Evolutionary conservation across 2,888 invertebrate species (phyloP), one percentile per base, ranked within the genome.

Genomic region (Apoda limacodes): DNA sequence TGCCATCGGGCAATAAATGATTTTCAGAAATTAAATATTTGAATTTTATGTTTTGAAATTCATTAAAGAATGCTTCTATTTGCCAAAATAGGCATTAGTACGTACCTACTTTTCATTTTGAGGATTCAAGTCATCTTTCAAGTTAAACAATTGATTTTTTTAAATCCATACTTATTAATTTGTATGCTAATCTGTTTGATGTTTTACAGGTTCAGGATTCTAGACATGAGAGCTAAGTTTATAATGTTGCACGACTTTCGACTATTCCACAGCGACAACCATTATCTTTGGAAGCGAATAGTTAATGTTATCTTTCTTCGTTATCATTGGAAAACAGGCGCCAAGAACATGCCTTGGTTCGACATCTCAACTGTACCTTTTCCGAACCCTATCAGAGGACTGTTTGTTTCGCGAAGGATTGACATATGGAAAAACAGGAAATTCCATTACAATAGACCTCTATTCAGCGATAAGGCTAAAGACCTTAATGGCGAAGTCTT

Each of bases 241-340:
- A 68, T 93, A 20, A 61, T 92, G 34, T 67, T 92, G 0, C 82
- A 90, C 56, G 91, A 93, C 58, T 67, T 80, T 34, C 72, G 89
- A 4, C 68, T 93, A 2, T 87, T 91, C 46, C 74, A 80, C 28
- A 78, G 82, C 39, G 83, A 87, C 4, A 67, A 89, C 38, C 83
- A 87, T 48, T 88, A 88, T 48, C 59, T 93, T 9, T 93, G 93
- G 93, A 88, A 87, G 38, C 82, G 88, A 38, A 85, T 92, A 26
- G 83, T 92, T 10, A 88, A 89, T 46, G 86, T 89, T 0, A 61
- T 92, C 5, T 93, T 93, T 43, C 67, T 93, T 9, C 82, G 83
- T 26, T 81, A 83, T 44, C 85, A 85, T 48, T 65, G 48, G 27
- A 63, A 66, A 43, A 34, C 28, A 9, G 26, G 43, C 0, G 19